Evolutionary conservation across 2,113 vertebrate species (phyloP).

Genomic region (Elephantulus edwardii): DNA sequence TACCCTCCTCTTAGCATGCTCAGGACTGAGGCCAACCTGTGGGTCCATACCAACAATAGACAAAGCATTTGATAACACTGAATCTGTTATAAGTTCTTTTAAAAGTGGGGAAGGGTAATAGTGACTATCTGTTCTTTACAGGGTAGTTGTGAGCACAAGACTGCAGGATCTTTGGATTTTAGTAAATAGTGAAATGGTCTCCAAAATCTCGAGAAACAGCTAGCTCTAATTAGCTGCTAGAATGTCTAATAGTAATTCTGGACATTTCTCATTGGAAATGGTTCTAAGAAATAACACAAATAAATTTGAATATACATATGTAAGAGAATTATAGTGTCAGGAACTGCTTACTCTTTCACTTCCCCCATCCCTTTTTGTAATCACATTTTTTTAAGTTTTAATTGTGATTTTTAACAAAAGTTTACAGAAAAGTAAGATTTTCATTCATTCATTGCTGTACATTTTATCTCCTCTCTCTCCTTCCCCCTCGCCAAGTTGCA

Average conservation of each 20-base stretch:
- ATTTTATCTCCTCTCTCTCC: too few species aligned
- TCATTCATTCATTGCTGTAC: too few species aligned
- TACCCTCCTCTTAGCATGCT: neutral
- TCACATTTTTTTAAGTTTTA: too few species aligned
- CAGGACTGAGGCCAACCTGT: neutral
- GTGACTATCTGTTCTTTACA: neutral
- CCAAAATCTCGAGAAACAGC: neutral
- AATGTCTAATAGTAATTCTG: neutral
- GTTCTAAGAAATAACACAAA: neutral
- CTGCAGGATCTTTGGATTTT: neutral
- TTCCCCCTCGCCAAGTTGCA: too few species aligned
- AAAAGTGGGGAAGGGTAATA: neutral
- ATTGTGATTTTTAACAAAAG: too few species aligned
- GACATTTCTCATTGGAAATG: neutral
- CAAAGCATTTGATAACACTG: neutral
- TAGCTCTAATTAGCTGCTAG: neutral
- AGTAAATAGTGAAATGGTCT: neutral
- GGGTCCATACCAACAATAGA: neutral
- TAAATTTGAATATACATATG: neutral
- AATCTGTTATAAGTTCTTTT: neutral
- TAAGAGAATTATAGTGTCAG: neutral
- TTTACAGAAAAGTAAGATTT: too few species aligned
- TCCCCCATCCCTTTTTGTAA: too few species aligned
- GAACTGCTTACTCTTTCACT: neutral
- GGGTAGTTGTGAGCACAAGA: neutral